phyloP scores from a whole-genome alignment of 2,888 invertebrate genomes.

The Eustalomyia histrio region DNA sequence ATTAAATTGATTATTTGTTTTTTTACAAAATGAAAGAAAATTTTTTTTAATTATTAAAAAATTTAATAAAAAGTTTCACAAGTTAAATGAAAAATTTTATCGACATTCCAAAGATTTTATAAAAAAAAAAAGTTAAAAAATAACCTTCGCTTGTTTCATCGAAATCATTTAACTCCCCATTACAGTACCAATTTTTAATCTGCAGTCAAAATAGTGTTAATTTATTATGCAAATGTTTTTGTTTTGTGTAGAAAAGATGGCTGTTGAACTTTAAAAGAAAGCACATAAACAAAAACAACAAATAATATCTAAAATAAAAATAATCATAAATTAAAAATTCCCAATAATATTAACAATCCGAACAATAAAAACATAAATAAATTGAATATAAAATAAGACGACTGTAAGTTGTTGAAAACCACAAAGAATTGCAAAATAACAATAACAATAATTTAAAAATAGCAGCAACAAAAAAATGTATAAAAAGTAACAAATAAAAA shows the following conservation, averaged over 20 bases:
- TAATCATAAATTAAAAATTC: conserved; percentile 17
- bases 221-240: conserved; percentile 35
- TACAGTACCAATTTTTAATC: not conserved
- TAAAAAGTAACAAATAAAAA: conserved; percentile 21
- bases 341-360: conserved; percentile 8
- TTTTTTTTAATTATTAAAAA: too few relatives aligned
- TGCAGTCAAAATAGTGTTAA: conserved; percentile 18
- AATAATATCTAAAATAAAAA: conserved; percentile 10
- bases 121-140: too few relatives aligned
- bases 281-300: conserved; percentile 23
- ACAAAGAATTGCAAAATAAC: conserved; percentile 40
- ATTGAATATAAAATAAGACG: conserved; percentile 2
- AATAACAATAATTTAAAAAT: conserved; percentile 26
- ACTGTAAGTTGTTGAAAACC: conserved; percentile 20
- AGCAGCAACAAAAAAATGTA: conserved; percentile 23
- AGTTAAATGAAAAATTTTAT: too few relatives aligned
- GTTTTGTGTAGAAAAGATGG: conserved; percentile 13
- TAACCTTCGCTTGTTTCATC: too few relatives aligned
- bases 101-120: too few relatives aligned
- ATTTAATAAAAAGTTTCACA: too few relatives aligned
- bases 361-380: conserved; percentile 14
- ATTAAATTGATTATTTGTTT: too few relatives aligned
- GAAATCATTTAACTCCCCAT: too few relatives aligned
- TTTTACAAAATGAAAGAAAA: too few relatives aligned
- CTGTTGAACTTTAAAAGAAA: conserved; percentile 46